These are phyloP conservation scores for Lepas anatifera DNA, from an alignment of 2,888 invertebrate genomes.

Conservation along the genomic window DNA sequence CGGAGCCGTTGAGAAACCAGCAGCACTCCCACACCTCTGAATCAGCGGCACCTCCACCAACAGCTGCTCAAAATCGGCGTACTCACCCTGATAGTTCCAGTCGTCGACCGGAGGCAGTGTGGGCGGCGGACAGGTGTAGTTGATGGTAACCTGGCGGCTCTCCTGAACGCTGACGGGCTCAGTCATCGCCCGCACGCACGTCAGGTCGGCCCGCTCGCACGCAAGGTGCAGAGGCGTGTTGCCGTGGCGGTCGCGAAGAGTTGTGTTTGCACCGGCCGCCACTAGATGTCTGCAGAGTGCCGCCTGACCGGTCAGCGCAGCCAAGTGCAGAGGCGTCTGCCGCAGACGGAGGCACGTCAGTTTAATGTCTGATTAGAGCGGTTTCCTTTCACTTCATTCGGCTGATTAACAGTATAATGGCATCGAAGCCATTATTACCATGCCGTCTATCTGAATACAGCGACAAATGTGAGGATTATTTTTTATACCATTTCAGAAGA, in stretches of 20 bases:
- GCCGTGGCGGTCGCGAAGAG: slow-evolving; percentile 56
- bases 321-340: slow-evolving; percentile 67
- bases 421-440: not conserved
- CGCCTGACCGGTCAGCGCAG: slow-evolving; percentile 62
- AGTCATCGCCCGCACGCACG: slow-evolving; percentile 59
- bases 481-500: not conserved
- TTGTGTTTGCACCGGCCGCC: slow-evolving; percentile 56
- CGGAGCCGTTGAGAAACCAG: too few species aligned
- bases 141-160: not conserved
- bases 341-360: too few species aligned
- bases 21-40: too few species aligned
- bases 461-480: not conserved
- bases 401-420: not conserved
- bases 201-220: slow-evolving; percentile 52
- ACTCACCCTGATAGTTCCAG: slow-evolving; percentile 3
- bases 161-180: slow-evolving; percentile 35
- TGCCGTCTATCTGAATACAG: not conserved
- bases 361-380: not conserved
- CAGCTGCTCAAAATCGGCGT: too few species aligned
- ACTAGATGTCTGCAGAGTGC: slow-evolving; percentile 62
- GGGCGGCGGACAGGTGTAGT: not conserved
- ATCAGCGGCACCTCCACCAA: too few species aligned
- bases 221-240: slow-evolving; percentile 81
- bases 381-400: too few species aligned
- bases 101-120: not conserved